phyloP scores from a whole-genome alignment of 2,888 invertebrate species.

The Sphaeridia pumilis region DNA sequence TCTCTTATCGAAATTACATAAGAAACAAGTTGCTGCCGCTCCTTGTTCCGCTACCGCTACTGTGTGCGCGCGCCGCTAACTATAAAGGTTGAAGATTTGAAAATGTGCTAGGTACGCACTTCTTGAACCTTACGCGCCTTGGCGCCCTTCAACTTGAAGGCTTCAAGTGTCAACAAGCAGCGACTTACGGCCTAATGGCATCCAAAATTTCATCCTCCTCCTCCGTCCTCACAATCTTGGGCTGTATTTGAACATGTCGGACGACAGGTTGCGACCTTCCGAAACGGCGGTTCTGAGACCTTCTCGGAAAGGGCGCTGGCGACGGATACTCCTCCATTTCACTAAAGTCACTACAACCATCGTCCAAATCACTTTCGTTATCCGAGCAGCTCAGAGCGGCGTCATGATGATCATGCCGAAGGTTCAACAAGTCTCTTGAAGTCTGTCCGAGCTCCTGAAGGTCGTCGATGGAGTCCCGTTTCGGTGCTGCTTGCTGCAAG shows the following conservation, averaged over 20 bases:
- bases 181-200: conserved; percentile 16
- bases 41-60: no score
- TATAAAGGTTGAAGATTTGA: no score
- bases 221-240: neutral
- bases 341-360: conserved; percentile 20
- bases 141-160: no score
- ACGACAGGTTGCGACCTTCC: neutral
- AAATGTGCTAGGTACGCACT: no score
- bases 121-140: no score
- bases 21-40: no score
- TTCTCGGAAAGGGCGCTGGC: conserved; percentile 17
- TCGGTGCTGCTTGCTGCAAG: conserved; percentile 26
- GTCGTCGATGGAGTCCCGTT: conserved; percentile 30
- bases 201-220: conserved; percentile 19
- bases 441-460: conserved; percentile 22
- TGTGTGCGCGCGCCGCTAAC: no score
- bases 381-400: no score
- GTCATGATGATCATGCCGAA: no score
- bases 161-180: no score
- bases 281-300: conserved; percentile 12
- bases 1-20: no score
- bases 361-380: conserved; percentile 24
- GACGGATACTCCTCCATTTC: conserved; percentile 18
- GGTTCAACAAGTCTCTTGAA: neutral
- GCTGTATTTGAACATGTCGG: conserved; percentile 10